Conservation (phyloP, 2,113 vertebrate species). For the Eleginops maclovinus region DNA sequence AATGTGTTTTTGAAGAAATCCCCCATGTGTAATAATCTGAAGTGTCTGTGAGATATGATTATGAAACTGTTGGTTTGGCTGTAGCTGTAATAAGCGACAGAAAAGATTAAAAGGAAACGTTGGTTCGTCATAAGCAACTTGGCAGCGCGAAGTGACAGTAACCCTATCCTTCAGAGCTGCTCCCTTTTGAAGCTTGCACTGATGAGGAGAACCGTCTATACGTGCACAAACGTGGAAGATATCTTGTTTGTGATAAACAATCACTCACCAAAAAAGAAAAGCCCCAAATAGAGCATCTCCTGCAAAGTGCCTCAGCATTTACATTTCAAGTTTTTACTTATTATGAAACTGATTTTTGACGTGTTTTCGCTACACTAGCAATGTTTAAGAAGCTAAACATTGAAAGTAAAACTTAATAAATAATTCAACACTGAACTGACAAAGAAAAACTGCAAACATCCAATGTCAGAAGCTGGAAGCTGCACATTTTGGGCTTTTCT, state of each 20-base stretch:
- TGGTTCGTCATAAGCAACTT: not conserved
- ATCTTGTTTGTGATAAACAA: not conserved
- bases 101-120: slow-evolving; percentile 16
- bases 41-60: slow-evolving; percentile 5
- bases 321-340: not conserved
- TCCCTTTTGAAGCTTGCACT: not conserved
- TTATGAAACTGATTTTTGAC: not conserved
- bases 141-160: not conserved
- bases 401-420: not conserved
- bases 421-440: not conserved
- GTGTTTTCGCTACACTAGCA: not conserved
- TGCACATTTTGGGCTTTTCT: not conserved
- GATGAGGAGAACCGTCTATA: not conserved
- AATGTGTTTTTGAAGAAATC: not conserved
- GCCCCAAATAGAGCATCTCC: not conserved
- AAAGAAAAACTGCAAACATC: not conserved
- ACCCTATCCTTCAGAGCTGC: not conserved
- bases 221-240: not conserved
- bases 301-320: not conserved
- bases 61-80: slow-evolving; percentile 8
- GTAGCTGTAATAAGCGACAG: not conserved
- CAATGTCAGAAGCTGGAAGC: not conserved
- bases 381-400: not conserved
- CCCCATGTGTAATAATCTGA: not conserved
- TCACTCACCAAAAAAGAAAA: not conserved